A percentile compares a stretch with the other conserved stretches of the same genome.
Evolutionary conservation across 2,113 vertebrate species (phyloP).

Genomic region (Gavialis gangeticus): DNA sequence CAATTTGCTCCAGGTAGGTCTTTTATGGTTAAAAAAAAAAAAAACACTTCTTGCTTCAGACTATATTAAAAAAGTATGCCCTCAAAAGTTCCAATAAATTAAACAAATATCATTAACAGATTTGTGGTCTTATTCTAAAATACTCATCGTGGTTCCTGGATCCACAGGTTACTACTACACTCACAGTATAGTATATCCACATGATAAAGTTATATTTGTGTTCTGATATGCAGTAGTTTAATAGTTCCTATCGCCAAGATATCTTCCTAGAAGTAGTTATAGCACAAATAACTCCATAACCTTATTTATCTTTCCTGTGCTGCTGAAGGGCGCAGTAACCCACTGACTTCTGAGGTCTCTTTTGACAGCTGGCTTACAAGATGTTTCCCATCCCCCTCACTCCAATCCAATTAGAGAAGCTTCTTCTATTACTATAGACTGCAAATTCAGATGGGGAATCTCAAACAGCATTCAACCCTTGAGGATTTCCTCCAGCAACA

Average conservation of each 20-base stretch:
- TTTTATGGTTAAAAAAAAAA: no score
- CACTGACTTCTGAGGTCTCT: not conserved
- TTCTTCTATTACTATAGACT: not conserved
- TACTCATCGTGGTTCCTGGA: accelerated
- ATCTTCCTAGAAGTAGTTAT: not conserved
- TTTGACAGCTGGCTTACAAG: not conserved
- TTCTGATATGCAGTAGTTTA: no score
- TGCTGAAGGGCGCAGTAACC: not conserved
- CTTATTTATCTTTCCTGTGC: not conserved
- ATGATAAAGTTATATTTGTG: not conserved
- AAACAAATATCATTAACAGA: not conserved
- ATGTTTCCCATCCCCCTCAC: not conserved
- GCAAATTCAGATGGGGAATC: no score
- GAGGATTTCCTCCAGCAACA: not conserved
- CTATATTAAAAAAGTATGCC: no score
- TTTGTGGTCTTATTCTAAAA: not conserved
- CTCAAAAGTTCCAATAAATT: accelerated
- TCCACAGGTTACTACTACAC: no score
- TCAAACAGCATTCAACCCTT: not conserved
- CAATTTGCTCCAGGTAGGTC: no score
- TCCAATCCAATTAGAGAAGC: not conserved
- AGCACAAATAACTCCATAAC: not conserved
- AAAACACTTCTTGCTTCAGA: not conserved
- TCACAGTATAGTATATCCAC: accelerated
- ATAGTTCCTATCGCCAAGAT: no score